Conservation (phyloP, 2,888 invertebrate genomes). For the Lymantria monacha region DNA sequence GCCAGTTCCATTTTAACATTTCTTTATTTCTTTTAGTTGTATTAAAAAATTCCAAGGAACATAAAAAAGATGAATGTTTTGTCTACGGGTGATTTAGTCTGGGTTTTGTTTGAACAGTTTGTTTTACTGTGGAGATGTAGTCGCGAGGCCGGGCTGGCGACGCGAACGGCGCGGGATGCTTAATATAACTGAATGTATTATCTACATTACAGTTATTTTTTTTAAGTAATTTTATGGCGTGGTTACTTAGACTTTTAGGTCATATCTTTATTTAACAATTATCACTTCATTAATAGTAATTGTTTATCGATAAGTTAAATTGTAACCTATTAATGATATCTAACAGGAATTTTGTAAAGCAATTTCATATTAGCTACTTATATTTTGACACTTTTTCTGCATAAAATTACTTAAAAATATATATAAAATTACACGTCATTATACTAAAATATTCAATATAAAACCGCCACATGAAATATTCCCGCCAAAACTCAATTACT, state of each 20-base stretch:
- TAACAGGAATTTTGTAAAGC: no score
- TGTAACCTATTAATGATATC: no score
- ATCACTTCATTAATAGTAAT: background rate
- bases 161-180: slow-evolving; percentile 7
- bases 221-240: background rate
- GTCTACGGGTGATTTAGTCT: slow-evolving; percentile 45
- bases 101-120: slow-evolving; percentile 45
- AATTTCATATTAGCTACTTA: no score
- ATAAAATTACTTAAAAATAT: no score
- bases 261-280: background rate
- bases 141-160: slow-evolving; percentile 4
- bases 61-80: slow-evolving; percentile 43
- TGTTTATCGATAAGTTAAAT: no score
- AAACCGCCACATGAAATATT: no score
- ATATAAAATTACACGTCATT: no score
- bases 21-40: slow-evolving; percentile 21
- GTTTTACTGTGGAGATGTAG: slow-evolving; percentile 8
- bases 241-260: no score
- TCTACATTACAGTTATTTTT: background rate
- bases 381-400: no score
- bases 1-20: slow-evolving; percentile 18
- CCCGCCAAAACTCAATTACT: no score
- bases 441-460: no score
- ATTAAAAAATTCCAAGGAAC: slow-evolving; percentile 25
- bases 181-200: background rate